phyloP scores from a whole-genome alignment of 2,797 vertebrate genomes.

The Ceryle rudis region DNA sequence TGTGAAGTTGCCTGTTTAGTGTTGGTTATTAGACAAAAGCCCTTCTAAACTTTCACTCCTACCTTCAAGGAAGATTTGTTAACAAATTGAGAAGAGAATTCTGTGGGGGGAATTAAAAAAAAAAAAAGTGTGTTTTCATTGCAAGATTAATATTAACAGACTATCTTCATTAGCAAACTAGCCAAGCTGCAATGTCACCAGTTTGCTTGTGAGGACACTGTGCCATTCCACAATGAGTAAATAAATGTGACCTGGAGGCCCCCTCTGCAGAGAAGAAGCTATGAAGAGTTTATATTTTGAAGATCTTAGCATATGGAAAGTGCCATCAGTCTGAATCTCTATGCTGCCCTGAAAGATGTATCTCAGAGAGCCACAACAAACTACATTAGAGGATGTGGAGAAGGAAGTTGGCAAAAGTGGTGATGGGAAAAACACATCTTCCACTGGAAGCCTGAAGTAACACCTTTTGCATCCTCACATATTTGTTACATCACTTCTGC shows the following conservation, averaged over 20 bases:
- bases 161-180: neutral
- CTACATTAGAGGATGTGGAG: neutral
- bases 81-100: neutral
- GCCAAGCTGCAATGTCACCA: neutral
- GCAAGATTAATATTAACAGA: neutral
- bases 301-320: neutral
- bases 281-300: neutral
- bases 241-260: neutral
- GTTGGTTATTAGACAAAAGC: neutral
- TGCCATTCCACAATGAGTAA: neutral
- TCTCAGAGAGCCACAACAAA: neutral
- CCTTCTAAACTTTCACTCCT: neutral
- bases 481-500: neutral
- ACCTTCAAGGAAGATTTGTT: neutral
- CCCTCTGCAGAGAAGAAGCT: neutral
- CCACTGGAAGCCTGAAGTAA: neutral
- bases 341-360: neutral
- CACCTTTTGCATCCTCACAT: neutral
- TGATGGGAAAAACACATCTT: neutral
- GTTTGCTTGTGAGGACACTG: neutral
- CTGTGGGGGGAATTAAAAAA: rapidly evolving
- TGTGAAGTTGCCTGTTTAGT: neutral
- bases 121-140: neutral
- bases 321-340: neutral
- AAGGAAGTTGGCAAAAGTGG: neutral